These are phyloP conservation scores for Euplagia quadripunctaria DNA, from an alignment of 2,888 invertebrate genomes.

Conservation along the genomic window DNA sequence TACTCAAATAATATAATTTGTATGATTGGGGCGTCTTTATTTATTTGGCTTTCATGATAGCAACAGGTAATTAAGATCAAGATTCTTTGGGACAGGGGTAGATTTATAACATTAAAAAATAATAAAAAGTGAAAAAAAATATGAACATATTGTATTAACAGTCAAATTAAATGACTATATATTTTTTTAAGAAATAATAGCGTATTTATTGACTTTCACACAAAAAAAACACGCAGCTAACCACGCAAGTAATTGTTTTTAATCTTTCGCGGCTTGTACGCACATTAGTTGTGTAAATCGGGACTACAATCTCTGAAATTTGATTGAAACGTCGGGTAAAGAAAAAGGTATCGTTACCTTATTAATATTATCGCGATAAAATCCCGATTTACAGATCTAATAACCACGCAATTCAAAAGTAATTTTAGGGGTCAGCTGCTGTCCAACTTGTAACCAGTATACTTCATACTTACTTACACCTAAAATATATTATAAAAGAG, in stretches of 20 bases:
- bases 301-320: neutral
- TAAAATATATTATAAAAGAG: conserved; percentile 44
- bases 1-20: conserved; percentile 14
- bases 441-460: conserved; percentile 35
- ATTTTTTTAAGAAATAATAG: conserved; percentile 23
- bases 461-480: conserved; percentile 43
- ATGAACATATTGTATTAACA: conserved; percentile 14
- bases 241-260: neutral
- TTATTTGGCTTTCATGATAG: conserved; percentile 16
- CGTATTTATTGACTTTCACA: conserved; percentile 42
- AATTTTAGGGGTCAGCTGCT: conserved; percentile 19
- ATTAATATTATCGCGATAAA: neutral
- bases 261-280: neutral
- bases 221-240: conserved; percentile 32
- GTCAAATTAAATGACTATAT: conserved; percentile 1
- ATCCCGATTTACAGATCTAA: neutral
- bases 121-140: conserved; percentile 10
- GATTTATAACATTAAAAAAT: conserved; percentile 9
- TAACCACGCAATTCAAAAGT: neutral
- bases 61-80: conserved; percentile 14
- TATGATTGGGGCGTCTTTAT: conserved; percentile 1
- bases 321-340: neutral
- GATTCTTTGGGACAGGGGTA: conserved; percentile 20
- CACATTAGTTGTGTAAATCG: conserved; percentile 1
- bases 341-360: neutral